These are phyloP conservation scores for Lepisosteus osseus DNA, from an alignment of 2,113 vertebrate genomes.

Conservation along the genomic window DNA sequence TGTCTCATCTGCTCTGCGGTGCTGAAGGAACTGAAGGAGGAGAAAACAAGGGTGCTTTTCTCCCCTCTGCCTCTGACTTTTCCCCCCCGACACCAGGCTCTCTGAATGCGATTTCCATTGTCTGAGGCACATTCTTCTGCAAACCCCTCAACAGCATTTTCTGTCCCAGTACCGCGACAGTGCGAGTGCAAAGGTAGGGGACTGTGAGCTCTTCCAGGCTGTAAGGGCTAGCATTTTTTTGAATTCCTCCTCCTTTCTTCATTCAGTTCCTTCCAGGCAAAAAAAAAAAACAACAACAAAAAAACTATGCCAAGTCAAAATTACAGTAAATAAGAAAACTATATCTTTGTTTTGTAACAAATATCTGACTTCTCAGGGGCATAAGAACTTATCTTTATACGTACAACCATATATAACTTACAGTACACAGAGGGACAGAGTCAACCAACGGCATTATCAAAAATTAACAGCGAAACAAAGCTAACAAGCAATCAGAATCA, in stretches of 20 bases:
- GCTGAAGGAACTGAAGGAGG: slow-evolving; percentile 53
- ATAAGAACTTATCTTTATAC: no score
- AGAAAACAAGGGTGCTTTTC: slow-evolving; percentile 68
- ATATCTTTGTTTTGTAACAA: neutral
- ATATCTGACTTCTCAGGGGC: no score
- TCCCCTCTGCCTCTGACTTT: slow-evolving; percentile 73
- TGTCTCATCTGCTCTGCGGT: slow-evolving; percentile 67
- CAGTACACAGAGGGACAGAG: no score
- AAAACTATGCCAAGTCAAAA: slow-evolving; percentile 13
- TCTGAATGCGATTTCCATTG: slow-evolving; percentile 57
- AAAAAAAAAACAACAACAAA: neutral
- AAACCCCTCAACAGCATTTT: slow-evolving; percentile 52
- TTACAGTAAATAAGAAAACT: neutral
- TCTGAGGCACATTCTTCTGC: slow-evolving; percentile 64
- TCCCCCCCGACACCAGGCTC: slow-evolving; percentile 63
- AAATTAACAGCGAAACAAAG: no score
- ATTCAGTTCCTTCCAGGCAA: slow-evolving; percentile 4
- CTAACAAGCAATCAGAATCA: no score
- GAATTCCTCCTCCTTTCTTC: slow-evolving; percentile 1
- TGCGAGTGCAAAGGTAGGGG: neutral
- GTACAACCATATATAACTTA: no score
- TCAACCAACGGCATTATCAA: no score
- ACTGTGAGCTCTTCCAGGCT: neutral
- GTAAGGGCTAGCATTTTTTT: neutral
- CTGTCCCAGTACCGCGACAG: neutral